A percentile compares a stretch with the other conserved stretches of the same genome.
phyloP scores from a whole-genome alignment of 2,888 invertebrate genomes.

The Elegia similella region DNA sequence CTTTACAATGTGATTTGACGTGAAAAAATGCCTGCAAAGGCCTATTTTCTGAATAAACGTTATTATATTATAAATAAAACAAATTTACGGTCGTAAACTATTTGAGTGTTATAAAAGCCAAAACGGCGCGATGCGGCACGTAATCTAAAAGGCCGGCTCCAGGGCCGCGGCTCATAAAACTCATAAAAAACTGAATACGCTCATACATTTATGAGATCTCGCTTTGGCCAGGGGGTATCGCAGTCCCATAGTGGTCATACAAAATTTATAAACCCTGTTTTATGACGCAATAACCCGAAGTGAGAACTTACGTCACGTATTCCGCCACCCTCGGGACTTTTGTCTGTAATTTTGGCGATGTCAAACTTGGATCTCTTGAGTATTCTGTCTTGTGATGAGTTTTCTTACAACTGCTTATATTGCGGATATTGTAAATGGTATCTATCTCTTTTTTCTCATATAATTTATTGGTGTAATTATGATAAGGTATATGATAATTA shows the following conservation, averaged over 20 bases:
- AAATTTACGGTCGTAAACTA: constrained; percentile 4
- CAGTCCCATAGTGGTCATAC: constrained; percentile 30
- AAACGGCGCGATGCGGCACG: constrained; percentile 8
- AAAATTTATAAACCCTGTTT: constrained; percentile 33
- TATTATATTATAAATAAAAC: not conserved
- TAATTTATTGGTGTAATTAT: too few species aligned
- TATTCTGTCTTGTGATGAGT: constrained; percentile 5
- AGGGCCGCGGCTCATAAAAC: constrained; percentile 42
- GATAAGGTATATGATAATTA: too few species aligned
- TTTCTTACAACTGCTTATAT: not conserved
- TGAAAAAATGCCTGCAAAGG: too few species aligned
- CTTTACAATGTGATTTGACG: too few species aligned
- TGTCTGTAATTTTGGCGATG: constrained; percentile 11
- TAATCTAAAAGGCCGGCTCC: constrained; percentile 25
- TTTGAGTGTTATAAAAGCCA: not conserved
- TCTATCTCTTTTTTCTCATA: too few species aligned
- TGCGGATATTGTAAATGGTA: not conserved
- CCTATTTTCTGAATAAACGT: too few species aligned
- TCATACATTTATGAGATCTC: constrained; percentile 50
- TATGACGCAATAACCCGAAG: constrained; percentile 17
- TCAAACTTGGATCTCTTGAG: not conserved
- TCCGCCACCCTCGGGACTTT: not conserved
- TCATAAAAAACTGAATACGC: constrained; percentile 54
- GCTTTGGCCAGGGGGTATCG: constrained; percentile 34
- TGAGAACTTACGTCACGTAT: constrained; percentile 17